Evolutionary conservation across 1,140 invertebrate species (phyloP), one percentile per base, ranked within the genome.

Genomic region (Magallana gigas): DNA sequence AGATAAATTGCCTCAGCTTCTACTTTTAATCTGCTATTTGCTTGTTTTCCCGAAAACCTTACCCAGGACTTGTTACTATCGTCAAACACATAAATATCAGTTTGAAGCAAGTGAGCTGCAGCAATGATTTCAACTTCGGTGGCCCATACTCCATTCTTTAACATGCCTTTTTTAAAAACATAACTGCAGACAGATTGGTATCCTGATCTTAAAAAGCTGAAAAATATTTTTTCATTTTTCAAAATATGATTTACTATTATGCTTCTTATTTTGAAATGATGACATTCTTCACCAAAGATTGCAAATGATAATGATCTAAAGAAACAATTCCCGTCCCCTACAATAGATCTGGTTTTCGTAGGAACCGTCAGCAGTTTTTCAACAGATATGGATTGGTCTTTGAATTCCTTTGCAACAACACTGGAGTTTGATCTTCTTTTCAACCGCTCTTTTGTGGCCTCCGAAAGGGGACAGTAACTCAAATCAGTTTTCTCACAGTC

Each of bases 91-190:
- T 86, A 86, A 57, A 86, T 76, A 23, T 80, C 71, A 57, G 85
- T 86, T 23, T 57, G 16, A 1, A 86, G 48, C 12, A 86, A 23
- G 80, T 80, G 18, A n/a, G 85, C 85, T n/a, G 71, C 68, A 0
- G 56, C 85, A 16, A 80, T 23, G 11, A 86, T 81, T 86, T 86
- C 85, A 9, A 86, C 71, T 86, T 86, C 85, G 8, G 85, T 86
- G 11, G 85, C 85, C 85, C 85, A 86, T 0, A 68, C 80, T 36
- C 85, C 71, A 29, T 80, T 86, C 16, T 86, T 57, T 12, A 86
- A 36, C 68, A 86, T 86, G 4, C 62, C 71, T 56, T 76, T 86
- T 68, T 76, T 86, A 29, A 86, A 57, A 68, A 86, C 8, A 56
- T 76, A 86, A 23, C 80, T 56, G 8, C 57, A 76, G 11, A 86